Base-by-base conservation (phyloP, 2,113 vertebrate genomes). In the Solea senegalensis region DNA sequence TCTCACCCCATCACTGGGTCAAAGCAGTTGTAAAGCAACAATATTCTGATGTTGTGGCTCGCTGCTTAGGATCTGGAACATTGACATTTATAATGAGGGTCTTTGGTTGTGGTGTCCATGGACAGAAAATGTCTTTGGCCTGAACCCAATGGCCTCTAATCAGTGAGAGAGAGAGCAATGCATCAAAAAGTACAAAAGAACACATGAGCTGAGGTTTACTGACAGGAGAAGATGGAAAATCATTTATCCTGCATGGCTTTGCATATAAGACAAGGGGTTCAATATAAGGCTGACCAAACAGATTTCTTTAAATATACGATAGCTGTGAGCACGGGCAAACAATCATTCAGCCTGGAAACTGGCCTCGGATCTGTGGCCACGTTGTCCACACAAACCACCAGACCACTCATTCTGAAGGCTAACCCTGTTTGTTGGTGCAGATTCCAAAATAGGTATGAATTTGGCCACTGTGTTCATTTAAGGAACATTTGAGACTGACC, bases 41-140 rank as follows among this genome's bases (percentile, higher is more conserved):
- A 72, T 39, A 78, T 78, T 76, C 76, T 83, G 77, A 85, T 85
- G 85, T 82, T 85, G 85, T 82, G 89, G 85, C 46, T 21, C 55
- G 64, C 60, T 82, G 41, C 76, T 80, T 45, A 8, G 64, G 74
- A 57, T 75, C 62, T 82, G 62, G 83, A 73, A 81, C 7, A 39
- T 12, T 84, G 83, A 83, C 72, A 46, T 85, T 28, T 44, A 84
- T 76, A 86, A 82, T 80, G 72, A 88, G 80, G 56, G 80, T 58
- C 76, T 89, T 75, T 45, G 56, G 63, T 73, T 83, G 74, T 52
- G 72, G 82, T 75, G 58, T 69, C 39, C 64, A 55, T 51, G 76
- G 81, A 85, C 63, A 67, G 60, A 81, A 76, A 70, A 70, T 1
- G 57, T 79, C 58, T 76, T 15, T 54, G 55, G 74, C 61, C 69